Evolutionary conservation across 2,888 invertebrate genomes (phyloP), one percentile per base, ranked within the genome.

Genomic region (Cantharis rufa): DNA sequence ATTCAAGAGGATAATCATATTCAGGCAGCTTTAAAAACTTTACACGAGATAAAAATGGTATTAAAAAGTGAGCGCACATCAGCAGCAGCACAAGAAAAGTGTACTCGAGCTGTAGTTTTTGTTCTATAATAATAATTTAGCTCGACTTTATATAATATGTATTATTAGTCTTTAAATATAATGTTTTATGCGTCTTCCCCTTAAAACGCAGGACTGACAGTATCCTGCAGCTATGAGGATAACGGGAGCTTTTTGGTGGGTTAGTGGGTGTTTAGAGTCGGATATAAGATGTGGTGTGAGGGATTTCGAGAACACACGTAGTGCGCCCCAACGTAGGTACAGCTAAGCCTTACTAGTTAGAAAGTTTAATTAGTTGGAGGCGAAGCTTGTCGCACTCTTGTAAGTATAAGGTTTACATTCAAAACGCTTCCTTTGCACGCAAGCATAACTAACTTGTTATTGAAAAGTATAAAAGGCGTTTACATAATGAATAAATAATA

Each of bases 321-420:
- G 79, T 77, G 81, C 82, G 78, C 81, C 81, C 80, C 83, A 82
- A 83, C 83, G 82, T 84, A 84, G 80, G 82, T 82, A 83, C 79
- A 85, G 83, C 87, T 87, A 87, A 87, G 87, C 87, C 87, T 84
- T 82, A 86, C 86, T 86, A 87, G 88, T 88, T 88, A 87, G 86
- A 87, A 88, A 88, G 86, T 88, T 88, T 88, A 88, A 88, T 88
- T 88, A 88, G 88, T 88, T 88, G 85, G 85, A 86, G 77, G 86
- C 85, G 85, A 85, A 86, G 85, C 86, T 86, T 86, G 86, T 86
- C 86, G 85, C 84, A 85, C 85, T 84, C 86, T 86, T 87, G 86
- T 87, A 85, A 86, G 85, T 85, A 85, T 84, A 81, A 82, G 84
- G 83, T 76, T 79, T 77, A 81, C 78, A 82, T 82, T 82, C 80